Base-by-base conservation (phyloP, 2,888 invertebrate genomes). In the Brenthis daphne region DNA sequence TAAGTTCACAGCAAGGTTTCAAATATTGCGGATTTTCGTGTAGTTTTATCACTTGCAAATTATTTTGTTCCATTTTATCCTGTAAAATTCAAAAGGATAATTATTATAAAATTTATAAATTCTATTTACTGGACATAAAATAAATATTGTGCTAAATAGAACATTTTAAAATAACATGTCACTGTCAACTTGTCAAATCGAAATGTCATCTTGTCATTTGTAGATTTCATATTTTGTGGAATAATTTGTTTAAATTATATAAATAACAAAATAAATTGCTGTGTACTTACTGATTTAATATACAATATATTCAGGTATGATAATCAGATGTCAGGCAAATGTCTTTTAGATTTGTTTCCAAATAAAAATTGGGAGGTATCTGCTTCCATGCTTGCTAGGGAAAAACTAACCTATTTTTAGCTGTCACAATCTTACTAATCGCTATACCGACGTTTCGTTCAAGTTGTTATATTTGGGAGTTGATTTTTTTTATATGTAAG, bases 11-110 rank as follows among this genome's bases (percentile, higher is more conserved):
- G 81, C 97, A 96, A 80, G 95, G 93, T 81, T 93, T 93, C 77
- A 95, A 92, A 82, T 95, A 94, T 83, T 97, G 94, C 56, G 96
- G 95, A 80, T 95, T 90, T 78, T 95, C 93, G 81, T 97, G 97
- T 72, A 97, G 93, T 70, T 95, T 95, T 79, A 96, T 90, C 74
- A 97, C 94, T 83, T 85, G 71, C 56, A 92, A 76, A 63, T 80
- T 82, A 70, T 80, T 77, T 12, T 75, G 71, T 69, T 89, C 86
- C 91, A 92, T 92, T 57, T 65, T 78, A 13, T 51, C 51, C 51
- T 51, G 51, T n/a, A 51, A 51, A 16, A n/a, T n/a, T 20, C 0
- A 16, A 53, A 13, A 14, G 13, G 4, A 43, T 8, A 43, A 43
- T 43, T 8, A 43, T 43, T 8, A 43, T 43, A 43, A 43, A 11